These are phyloP conservation scores for Ectemnius continuus DNA, from an alignment of 2,888 invertebrate species.

Conservation along the genomic window DNA sequence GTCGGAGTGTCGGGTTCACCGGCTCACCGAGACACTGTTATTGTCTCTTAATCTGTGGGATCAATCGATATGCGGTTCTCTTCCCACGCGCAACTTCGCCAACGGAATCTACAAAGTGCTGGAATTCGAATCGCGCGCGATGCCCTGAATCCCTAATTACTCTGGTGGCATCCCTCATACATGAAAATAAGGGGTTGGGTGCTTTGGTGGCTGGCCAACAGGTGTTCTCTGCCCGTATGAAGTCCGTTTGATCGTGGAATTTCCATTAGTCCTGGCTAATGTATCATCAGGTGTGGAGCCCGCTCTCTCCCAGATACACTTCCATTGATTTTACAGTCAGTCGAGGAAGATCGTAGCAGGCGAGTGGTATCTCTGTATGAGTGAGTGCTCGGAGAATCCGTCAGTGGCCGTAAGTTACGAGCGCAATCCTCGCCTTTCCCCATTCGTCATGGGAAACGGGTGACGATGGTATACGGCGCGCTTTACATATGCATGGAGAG, in stretches of 20 bases:
- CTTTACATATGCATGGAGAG: conserved; percentile 68
- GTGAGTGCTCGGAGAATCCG: conserved; percentile 27
- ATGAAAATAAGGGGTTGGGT: too few species aligned
- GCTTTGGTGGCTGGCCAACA: conserved; percentile 7
- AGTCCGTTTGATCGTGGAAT: background rate
- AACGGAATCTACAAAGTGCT: too few species aligned
- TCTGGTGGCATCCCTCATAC: too few species aligned
- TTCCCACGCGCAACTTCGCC: too few species aligned
- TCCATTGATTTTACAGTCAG: conserved; percentile 7
- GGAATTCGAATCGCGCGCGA: background rate
- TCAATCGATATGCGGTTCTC: too few species aligned
- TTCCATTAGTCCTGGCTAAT: background rate
- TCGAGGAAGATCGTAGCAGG: too few species aligned
- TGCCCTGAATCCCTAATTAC: background rate
- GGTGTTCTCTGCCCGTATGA: conserved; percentile 15
- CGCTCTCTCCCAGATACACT: too few species aligned
- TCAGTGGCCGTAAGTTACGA: conserved; percentile 50
- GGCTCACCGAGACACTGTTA: too few species aligned
- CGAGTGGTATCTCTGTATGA: too few species aligned
- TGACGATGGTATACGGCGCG: conserved; percentile 42
- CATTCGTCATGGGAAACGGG: conserved; percentile 61
- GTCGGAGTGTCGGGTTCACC: too few species aligned
- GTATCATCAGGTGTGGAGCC: background rate
- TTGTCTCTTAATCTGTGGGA: too few species aligned
- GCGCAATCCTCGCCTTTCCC: conserved; percentile 54